Conservation (phyloP, 2,797 vertebrate genomes). For the Anas bahamensis region DNA sequence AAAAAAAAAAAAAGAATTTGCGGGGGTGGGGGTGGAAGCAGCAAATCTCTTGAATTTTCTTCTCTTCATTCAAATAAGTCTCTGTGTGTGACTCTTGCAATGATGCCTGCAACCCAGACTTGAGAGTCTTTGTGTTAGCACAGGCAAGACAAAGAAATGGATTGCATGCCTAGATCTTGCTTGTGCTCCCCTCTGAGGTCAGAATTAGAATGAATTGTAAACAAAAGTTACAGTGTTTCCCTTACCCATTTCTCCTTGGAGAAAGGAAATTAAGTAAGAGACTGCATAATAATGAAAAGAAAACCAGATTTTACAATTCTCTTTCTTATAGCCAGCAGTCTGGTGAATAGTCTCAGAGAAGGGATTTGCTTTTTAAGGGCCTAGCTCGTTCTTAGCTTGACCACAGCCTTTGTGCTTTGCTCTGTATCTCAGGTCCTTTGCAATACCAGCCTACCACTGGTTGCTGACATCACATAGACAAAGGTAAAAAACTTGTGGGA, state of each 20-base stretch:
- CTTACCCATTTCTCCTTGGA: not conserved
- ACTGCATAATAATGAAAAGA: not conserved
- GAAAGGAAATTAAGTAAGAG: not conserved
- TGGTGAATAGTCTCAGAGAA: not conserved
- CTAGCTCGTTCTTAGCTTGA: not conserved
- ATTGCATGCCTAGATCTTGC: not conserved
- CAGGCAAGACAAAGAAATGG: not conserved
- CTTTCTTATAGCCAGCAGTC: not conserved
- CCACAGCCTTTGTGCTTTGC: not conserved
- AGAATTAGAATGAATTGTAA: conserved; percentile 11
- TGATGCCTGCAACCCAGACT: not conserved
- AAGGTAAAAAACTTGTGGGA: not conserved
- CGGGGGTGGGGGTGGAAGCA: not conserved
- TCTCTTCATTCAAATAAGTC: not conserved
- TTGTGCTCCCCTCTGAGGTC: not conserved
- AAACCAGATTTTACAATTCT: not conserved
- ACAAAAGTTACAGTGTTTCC: not conserved
- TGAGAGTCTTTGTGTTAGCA: not conserved
- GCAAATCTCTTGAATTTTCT: not conserved
- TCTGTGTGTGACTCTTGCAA: not conserved
- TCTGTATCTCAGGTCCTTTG: not conserved
- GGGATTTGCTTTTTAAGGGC: not conserved
- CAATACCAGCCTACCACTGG: not conserved
- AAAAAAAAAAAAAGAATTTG: not conserved
- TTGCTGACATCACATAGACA: not conserved